Evolutionary conservation across 2,888 invertebrate species (phyloP).

Genomic region (Chrysolina haemoptera): DNA sequence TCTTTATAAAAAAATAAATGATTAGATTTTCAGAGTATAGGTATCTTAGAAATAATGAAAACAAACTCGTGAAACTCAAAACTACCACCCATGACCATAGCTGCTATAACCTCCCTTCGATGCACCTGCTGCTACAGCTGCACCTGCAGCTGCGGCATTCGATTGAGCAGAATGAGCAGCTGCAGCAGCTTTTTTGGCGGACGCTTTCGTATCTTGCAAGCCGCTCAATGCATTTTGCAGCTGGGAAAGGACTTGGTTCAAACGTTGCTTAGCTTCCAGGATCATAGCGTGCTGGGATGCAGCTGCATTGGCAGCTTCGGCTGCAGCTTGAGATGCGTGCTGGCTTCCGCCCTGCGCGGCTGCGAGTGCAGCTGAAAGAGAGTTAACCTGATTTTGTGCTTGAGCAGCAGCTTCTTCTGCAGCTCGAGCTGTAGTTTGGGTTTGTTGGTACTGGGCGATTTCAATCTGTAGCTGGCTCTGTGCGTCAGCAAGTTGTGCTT

Average conservation of each 20-base stretch:
- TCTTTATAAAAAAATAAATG: slow-evolving; percentile 6
- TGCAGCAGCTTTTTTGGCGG: slow-evolving; percentile 77
- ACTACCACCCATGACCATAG: slow-evolving; percentile 29
- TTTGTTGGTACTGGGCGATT: slow-evolving; percentile 78
- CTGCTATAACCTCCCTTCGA: slow-evolving; percentile 24
- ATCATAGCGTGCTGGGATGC: slow-evolving; percentile 55
- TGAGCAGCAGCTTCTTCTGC: slow-evolving; percentile 80
- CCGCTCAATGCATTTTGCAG: slow-evolving; percentile 78
- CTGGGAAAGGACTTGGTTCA: slow-evolving; percentile 78
- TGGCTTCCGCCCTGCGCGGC: slow-evolving; percentile 56
- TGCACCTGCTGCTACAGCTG: slow-evolving; percentile 52
- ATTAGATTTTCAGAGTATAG: neutral
- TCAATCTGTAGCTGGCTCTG: slow-evolving; percentile 78
- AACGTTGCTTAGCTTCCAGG: slow-evolving; percentile 75
- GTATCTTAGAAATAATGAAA: neutral
- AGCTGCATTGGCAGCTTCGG: slow-evolving; percentile 52
- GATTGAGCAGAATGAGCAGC: slow-evolving; percentile 80
- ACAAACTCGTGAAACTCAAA: neutral
- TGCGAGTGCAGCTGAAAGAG: slow-evolving; percentile 78
- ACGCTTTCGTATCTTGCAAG: slow-evolving; percentile 79
- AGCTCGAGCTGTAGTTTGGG: slow-evolving; percentile 78
- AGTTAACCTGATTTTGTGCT: slow-evolving; percentile 77
- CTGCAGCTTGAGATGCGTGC: slow-evolving; percentile 49
- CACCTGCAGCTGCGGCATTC: slow-evolving; percentile 76
- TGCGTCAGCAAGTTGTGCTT: slow-evolving; percentile 79